Base-by-base conservation (phyloP, 2,888 invertebrate species). In the Mesorhabditis sp. region DNA sequence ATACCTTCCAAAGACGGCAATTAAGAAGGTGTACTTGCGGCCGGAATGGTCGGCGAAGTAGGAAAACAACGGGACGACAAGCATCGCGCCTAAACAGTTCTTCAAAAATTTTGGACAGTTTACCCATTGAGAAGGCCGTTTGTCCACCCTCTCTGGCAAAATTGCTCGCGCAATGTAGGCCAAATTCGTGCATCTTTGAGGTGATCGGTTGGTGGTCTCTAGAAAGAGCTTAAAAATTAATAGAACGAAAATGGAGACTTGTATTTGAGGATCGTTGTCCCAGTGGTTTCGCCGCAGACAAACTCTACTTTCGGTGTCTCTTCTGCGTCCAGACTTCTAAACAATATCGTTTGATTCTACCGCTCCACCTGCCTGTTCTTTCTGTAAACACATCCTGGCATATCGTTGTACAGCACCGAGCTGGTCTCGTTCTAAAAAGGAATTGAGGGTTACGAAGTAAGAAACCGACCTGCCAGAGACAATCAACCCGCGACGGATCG, bases 131-230 rank as follows among this genome's bases (percentile, higher is more conserved):
- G n/a, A 50, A 50, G n/a, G 58, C 58, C 7, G 10, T 50, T 50
- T 50, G 58, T 50, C 58, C 58, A 2, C 10, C 7, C 58, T 50
- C 58, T 50, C 58, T 10, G n/a, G n/a, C 58, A 2, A 50, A 50
- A 13, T 50, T n/a, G 7, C 58, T n/a, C 7, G 58, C 58, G n/a
- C 58, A 50, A 50, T 10, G 58, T n/a, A 13, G 7, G 10, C 58
- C 58, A 50, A 50, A 50, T 13, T 50, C 58, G 58, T 50, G n/a
- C 58, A 50, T 50, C n/a, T 13, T 50, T n/a, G 58, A 50, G n/a
- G 58, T 13, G n/a, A 50, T 50, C 58, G 58, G 58, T 50, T 50
- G 10, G 10, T 10, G 58, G 58, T n/a, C n/a, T 10, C 58, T 50
- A 2, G n/a, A 50, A 50, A 2, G 10, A 50, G 10, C 2, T 13